These are phyloP conservation scores for Centroberyx gerrardi DNA, from an alignment of 2,797 vertebrate species.

Conservation along the genomic window DNA sequence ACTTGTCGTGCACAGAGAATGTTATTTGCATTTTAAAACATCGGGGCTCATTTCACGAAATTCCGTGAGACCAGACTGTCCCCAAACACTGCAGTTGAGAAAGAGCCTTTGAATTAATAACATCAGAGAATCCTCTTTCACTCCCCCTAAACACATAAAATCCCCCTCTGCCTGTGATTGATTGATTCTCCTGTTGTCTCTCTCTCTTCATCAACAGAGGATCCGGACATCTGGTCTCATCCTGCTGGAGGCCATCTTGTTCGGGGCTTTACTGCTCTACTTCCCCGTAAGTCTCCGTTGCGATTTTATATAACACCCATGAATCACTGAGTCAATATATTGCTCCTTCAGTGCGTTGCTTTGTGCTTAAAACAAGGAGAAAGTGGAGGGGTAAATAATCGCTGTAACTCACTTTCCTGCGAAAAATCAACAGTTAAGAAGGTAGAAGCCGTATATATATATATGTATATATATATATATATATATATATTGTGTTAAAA, in stretches of 20 bases:
- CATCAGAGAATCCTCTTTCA: no score
- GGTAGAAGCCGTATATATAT: background rate
- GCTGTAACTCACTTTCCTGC: background rate
- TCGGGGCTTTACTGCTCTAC: constrained; percentile 94
- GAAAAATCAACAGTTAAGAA: background rate
- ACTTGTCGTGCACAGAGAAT: no score
- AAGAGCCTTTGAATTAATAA: no score
- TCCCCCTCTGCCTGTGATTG: background rate
- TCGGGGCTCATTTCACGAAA: no score
- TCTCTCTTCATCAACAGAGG: constrained; percentile 83
- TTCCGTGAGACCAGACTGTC: no score
- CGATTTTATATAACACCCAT: constrained; percentile 9
- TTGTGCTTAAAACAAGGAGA: background rate
- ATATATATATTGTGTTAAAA: background rate
- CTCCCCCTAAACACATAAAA: no score
- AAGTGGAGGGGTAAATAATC: background rate
- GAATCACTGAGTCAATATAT: background rate
- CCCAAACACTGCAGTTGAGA: no score
- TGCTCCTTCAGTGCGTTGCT: background rate
- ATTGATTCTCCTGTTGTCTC: constrained; percentile 17
- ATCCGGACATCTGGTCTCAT: constrained; percentile 95
- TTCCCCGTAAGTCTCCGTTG: constrained; percentile 91
- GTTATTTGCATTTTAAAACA: no score
- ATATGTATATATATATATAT: background rate
- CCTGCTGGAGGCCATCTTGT: constrained; percentile 94